These are phyloP conservation scores for Poeciliopsis infans DNA, from an alignment of 2,797 vertebrate genomes.

Conservation along the genomic window DNA sequence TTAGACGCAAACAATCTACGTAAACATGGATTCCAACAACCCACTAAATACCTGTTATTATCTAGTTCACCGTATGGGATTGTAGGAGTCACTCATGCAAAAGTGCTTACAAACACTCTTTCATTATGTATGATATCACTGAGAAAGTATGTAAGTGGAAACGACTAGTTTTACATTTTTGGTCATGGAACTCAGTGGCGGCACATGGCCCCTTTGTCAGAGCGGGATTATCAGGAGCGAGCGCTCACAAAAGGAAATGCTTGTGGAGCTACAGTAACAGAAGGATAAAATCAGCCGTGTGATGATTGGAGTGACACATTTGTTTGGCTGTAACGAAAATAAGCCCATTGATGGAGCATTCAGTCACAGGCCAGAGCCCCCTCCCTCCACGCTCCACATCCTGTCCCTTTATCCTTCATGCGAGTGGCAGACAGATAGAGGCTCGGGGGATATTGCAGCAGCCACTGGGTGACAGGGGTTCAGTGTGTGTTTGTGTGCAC, in stretches of 20 bases:
- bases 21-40: slow-evolving; percentile 43
- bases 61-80: slow-evolving; percentile 53
- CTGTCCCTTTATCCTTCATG: slow-evolving; percentile 82
- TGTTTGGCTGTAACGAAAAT: slow-evolving; percentile 85
- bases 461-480: slow-evolving; percentile 61
- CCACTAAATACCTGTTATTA: slow-evolving; percentile 56
- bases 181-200: slow-evolving; percentile 72
- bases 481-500: slow-evolving; percentile 41
- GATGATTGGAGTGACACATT: slow-evolving; percentile 88
- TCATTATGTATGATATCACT: slow-evolving; percentile 79
- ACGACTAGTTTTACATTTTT: slow-evolving; percentile 79
- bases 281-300: slow-evolving; percentile 91
- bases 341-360: slow-evolving; percentile 79
- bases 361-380: slow-evolving; percentile 64
- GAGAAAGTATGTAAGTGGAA: slow-evolving; percentile 81
- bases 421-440: slow-evolving; percentile 78
- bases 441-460: slow-evolving; percentile 70
- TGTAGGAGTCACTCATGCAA: slow-evolving; percentile 67
- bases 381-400: slow-evolving; percentile 69
- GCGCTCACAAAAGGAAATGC: slow-evolving; percentile 91
- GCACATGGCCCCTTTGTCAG: slow-evolving; percentile 82
- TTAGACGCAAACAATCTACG: slow-evolving; percentile 24
- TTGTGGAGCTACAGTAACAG: slow-evolving; percentile 88
- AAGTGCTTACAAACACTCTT: slow-evolving; percentile 73
- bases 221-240: slow-evolving; percentile 87